Percentiles rank a stretch among this genome's conserved stretches.
phyloP scores from a whole-genome alignment of 2,888 invertebrate species.

The Cephus rjabovi region DNA sequence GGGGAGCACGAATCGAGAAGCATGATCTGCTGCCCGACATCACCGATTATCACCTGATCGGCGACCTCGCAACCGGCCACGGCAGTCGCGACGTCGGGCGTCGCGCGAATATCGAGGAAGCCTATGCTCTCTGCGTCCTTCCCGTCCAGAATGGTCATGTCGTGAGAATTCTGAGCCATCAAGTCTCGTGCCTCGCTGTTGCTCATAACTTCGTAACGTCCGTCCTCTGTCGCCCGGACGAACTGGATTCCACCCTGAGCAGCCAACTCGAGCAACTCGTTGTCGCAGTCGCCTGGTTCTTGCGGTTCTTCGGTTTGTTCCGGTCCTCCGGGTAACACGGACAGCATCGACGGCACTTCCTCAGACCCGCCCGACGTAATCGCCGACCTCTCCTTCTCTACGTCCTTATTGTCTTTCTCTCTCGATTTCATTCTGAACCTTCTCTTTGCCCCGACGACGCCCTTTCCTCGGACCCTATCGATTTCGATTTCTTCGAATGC shows the following conservation, averaged over 20 bases:
- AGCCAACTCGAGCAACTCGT: constrained; percentile 62
- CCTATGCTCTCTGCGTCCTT: constrained; percentile 59
- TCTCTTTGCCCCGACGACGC: too few relatives aligned
- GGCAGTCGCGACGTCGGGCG: constrained; percentile 7
- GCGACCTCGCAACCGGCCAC: neutral
- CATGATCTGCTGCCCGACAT: constrained; percentile 54
- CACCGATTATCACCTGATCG: constrained; percentile 30
- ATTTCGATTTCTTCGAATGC: too few relatives aligned
- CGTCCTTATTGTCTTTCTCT: too few relatives aligned
- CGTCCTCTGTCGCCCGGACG: constrained; percentile 64
- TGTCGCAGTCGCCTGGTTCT: constrained; percentile 49
- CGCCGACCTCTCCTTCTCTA: too few relatives aligned
- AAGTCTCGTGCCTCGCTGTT: constrained; percentile 63
- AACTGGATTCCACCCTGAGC: constrained; percentile 65
- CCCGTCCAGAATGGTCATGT: constrained; percentile 59
- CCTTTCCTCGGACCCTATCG: too few relatives aligned
- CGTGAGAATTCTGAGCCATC: constrained; percentile 64
- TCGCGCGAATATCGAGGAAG: constrained; percentile 41
- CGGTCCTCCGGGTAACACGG: too few relatives aligned
- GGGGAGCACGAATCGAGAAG: constrained; percentile 49
- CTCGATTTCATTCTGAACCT: too few relatives aligned
- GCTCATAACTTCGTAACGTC: constrained; percentile 65
- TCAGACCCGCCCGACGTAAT: too few relatives aligned
- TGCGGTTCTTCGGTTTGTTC: too few relatives aligned
- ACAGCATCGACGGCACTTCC: too few relatives aligned